Evolutionary conservation across 2,797 vertebrate species (phyloP), one percentile per base, ranked within the genome.

Genomic region (Menidia menidia): DNA sequence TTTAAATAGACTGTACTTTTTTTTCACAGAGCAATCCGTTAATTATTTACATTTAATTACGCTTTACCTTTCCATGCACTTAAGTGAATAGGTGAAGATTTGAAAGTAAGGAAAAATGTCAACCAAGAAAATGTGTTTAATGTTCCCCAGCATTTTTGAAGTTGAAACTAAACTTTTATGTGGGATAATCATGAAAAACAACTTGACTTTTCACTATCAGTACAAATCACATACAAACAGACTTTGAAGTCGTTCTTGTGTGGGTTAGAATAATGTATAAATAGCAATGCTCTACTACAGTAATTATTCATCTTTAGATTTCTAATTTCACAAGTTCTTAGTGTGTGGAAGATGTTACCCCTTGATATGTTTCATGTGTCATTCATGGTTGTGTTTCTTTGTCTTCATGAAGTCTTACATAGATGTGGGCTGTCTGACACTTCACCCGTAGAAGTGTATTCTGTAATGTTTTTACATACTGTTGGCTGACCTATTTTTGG

Each of bases 401-500:
- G 15, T 59, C 59, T 19, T 75, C 7, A 57, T 63, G 10, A 66
- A 51, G 15, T 80, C 66, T 78, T 25, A 51, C 43, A 58, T 51
- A 81, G 50, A 7, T 0, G 35, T 77, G 51, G 44, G 75, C 25
- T 54, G 66, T 43, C 47, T 78, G 63, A 69, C 1, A 2, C 19
- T 39, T 76, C 60, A 75, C 45, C 25, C 53, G 63, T 55, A 80
- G 78, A 82, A 54, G 32, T n/a, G 2, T 33, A 12, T 19, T 50
- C 18, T 47, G 42, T 63, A 16, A 67, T 6, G 11, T 62, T 79
- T 89, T 67, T 55, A 71, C 47, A 52, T 64, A 19, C 18, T 5
- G 56, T 80, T 57, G 69, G 56, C 50, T 81, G 78, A 73, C 75
- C 73, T 83, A 78, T 43, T 83, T 87, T 39, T 33, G 68, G 19